A percentile compares a stretch with the other conserved stretches of the same genome.
These are phyloP conservation scores for Muricea muricata DNA, from an alignment of 92 coral and sea anemone species.

Conservation along the genomic window DNA sequence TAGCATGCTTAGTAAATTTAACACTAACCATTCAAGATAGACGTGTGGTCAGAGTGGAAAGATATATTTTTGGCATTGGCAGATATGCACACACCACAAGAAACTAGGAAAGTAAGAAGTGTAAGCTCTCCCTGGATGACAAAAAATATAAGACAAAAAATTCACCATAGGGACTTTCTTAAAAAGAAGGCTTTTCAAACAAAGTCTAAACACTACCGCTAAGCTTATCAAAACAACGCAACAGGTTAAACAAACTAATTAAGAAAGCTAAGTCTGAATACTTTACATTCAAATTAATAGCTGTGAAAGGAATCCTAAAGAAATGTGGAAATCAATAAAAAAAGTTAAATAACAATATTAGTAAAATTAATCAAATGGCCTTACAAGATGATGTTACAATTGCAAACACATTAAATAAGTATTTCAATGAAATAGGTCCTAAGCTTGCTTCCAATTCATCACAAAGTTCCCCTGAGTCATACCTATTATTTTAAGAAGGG, in stretches of 20 bases:
- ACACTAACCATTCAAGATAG: background rate
- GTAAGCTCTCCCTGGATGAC: too few species aligned
- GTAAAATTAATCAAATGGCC: background rate
- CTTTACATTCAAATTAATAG: background rate
- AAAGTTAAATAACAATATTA: background rate
- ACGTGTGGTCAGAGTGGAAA: too few species aligned
- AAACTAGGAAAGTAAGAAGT: too few species aligned
- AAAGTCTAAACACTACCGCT: background rate
- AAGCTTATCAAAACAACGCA: background rate
- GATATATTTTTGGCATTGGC: too few species aligned
- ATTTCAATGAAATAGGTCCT: background rate
- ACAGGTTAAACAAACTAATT: constrained; percentile 12
- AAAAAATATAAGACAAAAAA: too few species aligned
- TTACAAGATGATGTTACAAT: background rate
- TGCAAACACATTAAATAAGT: background rate
- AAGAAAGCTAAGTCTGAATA: constrained; percentile 12
- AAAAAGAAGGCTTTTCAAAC: background rate
- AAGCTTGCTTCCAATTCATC: background rate
- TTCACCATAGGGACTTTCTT: too few species aligned
- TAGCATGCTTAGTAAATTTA: background rate
- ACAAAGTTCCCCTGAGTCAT: background rate
- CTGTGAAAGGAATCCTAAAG: background rate
- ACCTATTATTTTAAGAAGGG: too few species aligned
- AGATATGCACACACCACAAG: too few species aligned
- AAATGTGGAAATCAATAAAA: constrained; percentile 17